Evolutionary conservation across 2,797 vertebrate genomes (phyloP).

Genomic region (Chelon labrosus): DNA sequence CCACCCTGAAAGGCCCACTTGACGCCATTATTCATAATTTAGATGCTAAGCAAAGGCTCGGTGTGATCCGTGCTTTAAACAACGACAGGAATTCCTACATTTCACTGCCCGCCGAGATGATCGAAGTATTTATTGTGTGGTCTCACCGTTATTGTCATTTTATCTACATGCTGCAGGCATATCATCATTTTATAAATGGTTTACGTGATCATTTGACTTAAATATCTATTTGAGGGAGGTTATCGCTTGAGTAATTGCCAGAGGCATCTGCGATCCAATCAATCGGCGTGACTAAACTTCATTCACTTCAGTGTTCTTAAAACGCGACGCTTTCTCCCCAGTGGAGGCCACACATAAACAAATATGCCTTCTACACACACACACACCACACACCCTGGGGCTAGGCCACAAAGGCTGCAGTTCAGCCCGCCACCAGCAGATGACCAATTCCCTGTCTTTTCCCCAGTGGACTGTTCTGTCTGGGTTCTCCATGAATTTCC

Average conservation of each 20-base stretch:
- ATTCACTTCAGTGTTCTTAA: conserved; percentile 49
- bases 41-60: conserved; percentile 49
- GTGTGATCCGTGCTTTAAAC: conserved; percentile 56
- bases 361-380: conserved; percentile 36
- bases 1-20: conserved; percentile 45
- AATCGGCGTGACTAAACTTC: conserved; percentile 63
- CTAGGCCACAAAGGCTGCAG: conserved; percentile 71
- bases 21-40: conserved; percentile 55
- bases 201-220: conserved; percentile 58
- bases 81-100: conserved; percentile 18
- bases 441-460: conserved; percentile 70
- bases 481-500: conserved; percentile 93
- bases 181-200: conserved; percentile 42
- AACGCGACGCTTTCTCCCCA: conserved; percentile 26
- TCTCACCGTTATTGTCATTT: conserved; percentile 47
- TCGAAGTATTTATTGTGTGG: conserved; percentile 34
- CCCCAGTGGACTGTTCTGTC: conserved; percentile 88
- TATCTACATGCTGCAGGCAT: conserved; percentile 54
- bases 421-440: conserved; percentile 82
- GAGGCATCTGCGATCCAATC: conserved; percentile 64
- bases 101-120: conserved; percentile 27
- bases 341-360: conserved; percentile 55
- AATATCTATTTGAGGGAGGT: conserved; percentile 55
- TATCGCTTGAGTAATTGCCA: conserved; percentile 59
- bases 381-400: conserved; percentile 51